Base-by-base conservation (phyloP, 2,888 invertebrate species). In the Chydorus sphaericus region DNA sequence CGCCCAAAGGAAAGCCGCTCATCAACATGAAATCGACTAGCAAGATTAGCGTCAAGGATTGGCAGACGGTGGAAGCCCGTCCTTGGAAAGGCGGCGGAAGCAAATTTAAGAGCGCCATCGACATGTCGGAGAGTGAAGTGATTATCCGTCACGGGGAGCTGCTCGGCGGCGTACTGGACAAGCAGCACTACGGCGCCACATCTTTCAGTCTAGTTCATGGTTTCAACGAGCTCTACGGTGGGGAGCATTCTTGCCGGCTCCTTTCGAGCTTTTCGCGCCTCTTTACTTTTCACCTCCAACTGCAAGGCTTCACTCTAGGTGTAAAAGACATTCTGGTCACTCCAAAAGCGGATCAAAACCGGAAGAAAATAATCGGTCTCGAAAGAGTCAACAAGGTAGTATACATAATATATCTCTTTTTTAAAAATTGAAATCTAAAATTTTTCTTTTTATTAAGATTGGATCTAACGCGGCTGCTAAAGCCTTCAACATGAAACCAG, bases 131-230 rank as follows among this genome's bases (percentile, higher is more conserved):
- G 71, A 85, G 88, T 55, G 83, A 89, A 71, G 92, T 99, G 11
- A 74, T 96, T 3, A 87, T 96, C 57, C 75, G 85, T 54, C 75
- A 82, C 38, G 94, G 97, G 8, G 87, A 97, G 70, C 75, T 99
- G 37, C 68, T 97, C 3, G 80, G 79, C 61, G 98, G 98, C 6
- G 83, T 96, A 44, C 74, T 99, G 57, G 98, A 99, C 71, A 99
- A 99, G 72, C 86, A 83, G 10, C 96, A 97, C 67, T 92, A 89
- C 67, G 98, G 98, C 14, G 87, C 96, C 2, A 93, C 96, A 1
- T 83, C 89, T 1, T 96, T 85, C 68, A 91, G 97, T 62, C 77
- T 99, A 30, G 82, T 96, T 18, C 98, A 99, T 69, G 87, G 89
- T 65, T 83, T 93, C 71, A 92, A 87, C 70, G 98, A 93, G 71